These are phyloP conservation scores for Nezara viridula DNA, from an alignment of 2,888 invertebrate genomes.

Conservation along the genomic window DNA sequence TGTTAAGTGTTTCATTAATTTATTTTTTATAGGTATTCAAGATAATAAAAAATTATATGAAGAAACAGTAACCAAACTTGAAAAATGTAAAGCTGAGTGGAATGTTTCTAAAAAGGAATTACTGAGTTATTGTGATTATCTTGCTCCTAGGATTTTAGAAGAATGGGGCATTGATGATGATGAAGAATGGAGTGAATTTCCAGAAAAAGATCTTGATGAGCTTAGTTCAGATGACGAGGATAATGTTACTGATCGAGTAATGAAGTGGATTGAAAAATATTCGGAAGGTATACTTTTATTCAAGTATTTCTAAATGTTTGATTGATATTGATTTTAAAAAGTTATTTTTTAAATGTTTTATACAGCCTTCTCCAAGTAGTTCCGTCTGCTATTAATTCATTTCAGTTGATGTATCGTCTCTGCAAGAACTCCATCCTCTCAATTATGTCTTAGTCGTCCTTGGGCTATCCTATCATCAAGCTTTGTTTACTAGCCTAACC, in stretches of 20 bases:
- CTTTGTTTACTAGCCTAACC: too few species aligned
- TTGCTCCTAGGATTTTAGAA: slow-evolving; percentile 60
- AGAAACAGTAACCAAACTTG: not conserved
- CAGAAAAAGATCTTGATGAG: not conserved
- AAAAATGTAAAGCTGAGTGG: slow-evolving; percentile 43
- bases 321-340: too few species aligned
- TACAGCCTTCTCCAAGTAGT: too few species aligned
- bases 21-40: slow-evolving; percentile 35
- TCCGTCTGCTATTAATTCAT: too few species aligned
- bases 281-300: not conserved
- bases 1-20: not conserved
- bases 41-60: slow-evolving; percentile 15
- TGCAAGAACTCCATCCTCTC: too few species aligned
- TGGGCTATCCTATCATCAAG: too few species aligned
- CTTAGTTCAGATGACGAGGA: slow-evolving; percentile 51
- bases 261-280: slow-evolving; percentile 56
- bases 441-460: too few species aligned
- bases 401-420: too few species aligned
- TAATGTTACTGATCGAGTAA: slow-evolving; percentile 51
- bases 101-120: slow-evolving; percentile 61
- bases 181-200: slow-evolving; percentile 57
- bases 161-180: slow-evolving; percentile 60
- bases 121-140: slow-evolving; percentile 60
- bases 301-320: not conserved
- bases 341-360: too few species aligned